Base-by-base conservation (phyloP, 2,888 invertebrate species). In the Amphimallon solstitiale region DNA sequence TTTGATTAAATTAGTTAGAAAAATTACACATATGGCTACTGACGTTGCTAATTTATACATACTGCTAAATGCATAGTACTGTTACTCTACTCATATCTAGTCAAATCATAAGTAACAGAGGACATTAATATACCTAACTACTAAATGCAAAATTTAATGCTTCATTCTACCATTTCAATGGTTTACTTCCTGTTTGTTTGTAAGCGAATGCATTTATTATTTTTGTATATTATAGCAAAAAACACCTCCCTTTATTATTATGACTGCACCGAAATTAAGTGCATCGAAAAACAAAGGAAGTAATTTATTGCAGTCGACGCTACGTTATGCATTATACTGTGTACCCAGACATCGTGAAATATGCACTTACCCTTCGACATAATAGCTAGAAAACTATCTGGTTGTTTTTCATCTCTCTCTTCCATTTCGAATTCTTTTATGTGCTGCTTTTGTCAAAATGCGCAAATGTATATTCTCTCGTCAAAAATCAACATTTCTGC, bases 231-330 rank as follows among this genome's bases (percentile, higher is more conserved):
- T 51, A 54, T 38, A 9, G 12, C 2, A 23, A 38, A 40, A 12
- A n/a, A 21, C 40, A 38, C 23, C 40, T 54, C 21, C 19, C 2
- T 10, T 35, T 14, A 12, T 54, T 40, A n/a, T 19, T 38, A 51
- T 51, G 54, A 7, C n/a, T n/a, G 40, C 40, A 38, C 21, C 38
- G 38, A 40, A 54, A 23, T 38, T 40, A 54, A n/a, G n/a, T 54
- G 38, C 54, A 54, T 40, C 40, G 38, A 21, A 17, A 54, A 54
- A 38, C 38, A 40, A 54, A 38, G 38, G 12, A 38, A 38, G 54
- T 54, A 40, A 38, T 38, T 54, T 54, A 54, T 38, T 38, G 21
- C 21, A 54, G 21, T 12, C 38, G 54, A 15, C 1, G 40, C 14
- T 19, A 21, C 38, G 23, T 23, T 23, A 23, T 38, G 35, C 54